Percentiles rank a stretch among this genome's conserved stretches.
Conservation (phyloP, 2,797 vertebrate genomes). For the Paratrypauchen microcephalus region DNA sequence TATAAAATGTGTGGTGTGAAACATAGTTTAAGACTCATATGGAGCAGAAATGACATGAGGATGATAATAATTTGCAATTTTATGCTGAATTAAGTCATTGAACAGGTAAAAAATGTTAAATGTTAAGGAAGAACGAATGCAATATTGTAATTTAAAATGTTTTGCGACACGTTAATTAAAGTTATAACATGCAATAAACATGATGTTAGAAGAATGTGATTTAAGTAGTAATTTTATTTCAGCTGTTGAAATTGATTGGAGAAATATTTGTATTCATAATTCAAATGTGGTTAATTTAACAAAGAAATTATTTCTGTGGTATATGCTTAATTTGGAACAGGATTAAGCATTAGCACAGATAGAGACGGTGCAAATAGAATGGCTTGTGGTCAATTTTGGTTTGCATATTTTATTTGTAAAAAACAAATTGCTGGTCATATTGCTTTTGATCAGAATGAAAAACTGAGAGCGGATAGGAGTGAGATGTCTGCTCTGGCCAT, state of each 20-base stretch:
- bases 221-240: no score
- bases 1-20: conserved; percentile 79
- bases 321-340: neutral
- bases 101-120: neutral
- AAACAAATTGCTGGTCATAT: conserved; percentile 4
- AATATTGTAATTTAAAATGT: neutral
- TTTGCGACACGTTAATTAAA: neutral
- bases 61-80: neutral
- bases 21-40: conserved; percentile 87
- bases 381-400: conserved; percentile 9
- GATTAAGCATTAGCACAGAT: neutral
- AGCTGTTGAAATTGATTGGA: neutral
- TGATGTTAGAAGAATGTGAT: neutral
- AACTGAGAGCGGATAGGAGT: conserved; percentile 33
- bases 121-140: neutral
- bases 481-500: conserved; percentile 52
- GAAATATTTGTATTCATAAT: neutral
- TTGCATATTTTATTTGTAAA: conserved; percentile 1
- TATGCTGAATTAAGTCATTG: neutral
- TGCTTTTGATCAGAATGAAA: conserved; percentile 38
- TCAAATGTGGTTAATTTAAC: neutral
- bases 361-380: neutral
- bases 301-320: neutral
- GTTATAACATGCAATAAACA: neutral
- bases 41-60: conserved; percentile 41